phyloP scores from a whole-genome alignment of 1,140 invertebrate genomes.

The Formica selysi region DNA sequence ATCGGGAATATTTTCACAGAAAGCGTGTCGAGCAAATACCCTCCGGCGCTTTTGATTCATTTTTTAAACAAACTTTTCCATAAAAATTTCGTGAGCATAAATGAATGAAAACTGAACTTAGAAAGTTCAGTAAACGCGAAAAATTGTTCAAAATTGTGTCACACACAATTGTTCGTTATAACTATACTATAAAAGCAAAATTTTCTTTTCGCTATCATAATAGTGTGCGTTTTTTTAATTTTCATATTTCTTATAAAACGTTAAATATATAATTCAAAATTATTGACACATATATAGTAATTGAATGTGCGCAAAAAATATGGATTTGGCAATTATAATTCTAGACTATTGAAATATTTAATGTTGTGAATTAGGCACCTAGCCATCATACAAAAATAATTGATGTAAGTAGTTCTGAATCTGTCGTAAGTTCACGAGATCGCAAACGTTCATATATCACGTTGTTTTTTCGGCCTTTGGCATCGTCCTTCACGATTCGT shows the following conservation, averaged over 20 bases:
- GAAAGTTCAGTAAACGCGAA: background rate
- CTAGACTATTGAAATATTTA: background rate
- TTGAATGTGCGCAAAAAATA: background rate
- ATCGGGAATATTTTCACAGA: constrained; percentile 47
- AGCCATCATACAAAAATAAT: background rate
- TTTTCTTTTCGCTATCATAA: background rate
- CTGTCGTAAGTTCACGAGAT: constrained; percentile 6
- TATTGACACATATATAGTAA: background rate
- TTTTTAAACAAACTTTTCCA: constrained; percentile 28
- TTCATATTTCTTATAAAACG: background rate
- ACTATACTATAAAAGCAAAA: background rate
- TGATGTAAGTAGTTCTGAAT: constrained; percentile 5
- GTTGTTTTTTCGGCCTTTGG: constrained; percentile 33
- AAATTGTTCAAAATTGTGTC: constrained; percentile 36
- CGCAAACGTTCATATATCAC: constrained; percentile 23
- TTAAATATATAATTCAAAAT: background rate
- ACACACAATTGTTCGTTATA: background rate
- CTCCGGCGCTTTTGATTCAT: constrained; percentile 44
- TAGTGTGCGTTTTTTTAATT: too few relatives aligned
- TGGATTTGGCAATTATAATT: background rate
- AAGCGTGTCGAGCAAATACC: constrained; percentile 37
- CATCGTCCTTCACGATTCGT: constrained; percentile 1
- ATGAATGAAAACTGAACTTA: background rate
- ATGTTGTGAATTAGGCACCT: background rate
- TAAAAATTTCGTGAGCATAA: constrained; percentile 35